phyloP scores from a whole-genome alignment of 2,797 vertebrate genomes.

The Danio albolineatus region DNA sequence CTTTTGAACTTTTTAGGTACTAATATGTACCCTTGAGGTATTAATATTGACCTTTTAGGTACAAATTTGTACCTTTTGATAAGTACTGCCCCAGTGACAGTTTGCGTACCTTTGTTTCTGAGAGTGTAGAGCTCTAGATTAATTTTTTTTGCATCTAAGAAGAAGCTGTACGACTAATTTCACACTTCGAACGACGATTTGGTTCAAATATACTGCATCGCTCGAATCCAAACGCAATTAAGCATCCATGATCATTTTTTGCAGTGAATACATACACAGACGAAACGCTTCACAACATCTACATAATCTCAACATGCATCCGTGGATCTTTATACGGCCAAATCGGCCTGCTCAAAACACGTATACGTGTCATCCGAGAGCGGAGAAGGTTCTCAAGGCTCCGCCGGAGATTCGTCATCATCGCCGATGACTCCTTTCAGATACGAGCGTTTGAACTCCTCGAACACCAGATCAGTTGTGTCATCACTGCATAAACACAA shows the following conservation, averaged over 20 bases:
- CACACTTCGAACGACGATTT: not conserved
- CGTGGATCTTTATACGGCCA: not conserved
- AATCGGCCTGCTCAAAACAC: not conserved
- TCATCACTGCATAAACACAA: slow-evolving; percentile 73
- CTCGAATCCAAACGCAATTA: not conserved
- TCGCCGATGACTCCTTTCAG: slow-evolving; percentile 81
- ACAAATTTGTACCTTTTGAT: no score
- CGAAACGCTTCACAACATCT: not conserved
- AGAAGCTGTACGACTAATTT: not conserved
- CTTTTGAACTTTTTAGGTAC: no score
- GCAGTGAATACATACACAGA: no score
- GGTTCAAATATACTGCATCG: slow-evolving; percentile 9
- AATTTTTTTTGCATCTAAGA: not conserved
- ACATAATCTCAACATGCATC: not conserved
- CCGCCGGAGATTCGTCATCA: slow-evolving; percentile 77
- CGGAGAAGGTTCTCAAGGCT: slow-evolving; percentile 62
- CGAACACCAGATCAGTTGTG: slow-evolving; percentile 86
- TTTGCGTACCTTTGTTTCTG: no score
- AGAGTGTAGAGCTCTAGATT: not conserved
- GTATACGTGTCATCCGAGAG: no score
- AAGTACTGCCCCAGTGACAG: no score
- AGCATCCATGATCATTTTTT: not conserved
- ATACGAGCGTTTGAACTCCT: slow-evolving; percentile 88
- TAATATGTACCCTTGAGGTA: no score
- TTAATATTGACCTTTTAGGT: no score